A percentile compares a stretch with the other conserved stretches of the same genome.
Conservation (phyloP, 2,888 invertebrate genomes). For the Lamellibrachia columna region DNA sequence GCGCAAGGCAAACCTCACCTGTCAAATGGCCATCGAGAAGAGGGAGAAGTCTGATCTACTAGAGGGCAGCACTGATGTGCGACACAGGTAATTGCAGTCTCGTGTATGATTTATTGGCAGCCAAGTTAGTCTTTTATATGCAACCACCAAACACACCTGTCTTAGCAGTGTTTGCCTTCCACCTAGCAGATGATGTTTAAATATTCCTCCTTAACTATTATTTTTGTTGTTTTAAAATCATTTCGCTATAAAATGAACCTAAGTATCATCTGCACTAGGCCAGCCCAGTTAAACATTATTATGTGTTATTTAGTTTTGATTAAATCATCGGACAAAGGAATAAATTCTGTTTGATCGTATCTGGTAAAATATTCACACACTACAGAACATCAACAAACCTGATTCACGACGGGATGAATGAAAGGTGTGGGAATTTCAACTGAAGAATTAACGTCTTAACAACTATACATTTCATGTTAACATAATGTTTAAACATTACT, state of each 20-base stretch:
- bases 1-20: constrained; percentile 57
- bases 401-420: too few relatives aligned
- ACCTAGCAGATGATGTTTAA: not conserved
- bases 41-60: constrained; percentile 54
- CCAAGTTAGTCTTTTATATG: not conserved
- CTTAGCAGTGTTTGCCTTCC: not conserved
- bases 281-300: too few relatives aligned
- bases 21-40: constrained; percentile 57
- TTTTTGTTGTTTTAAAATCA: too few relatives aligned
- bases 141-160: not conserved
- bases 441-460: not conserved
- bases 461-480: not conserved
- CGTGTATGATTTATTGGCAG: not conserved
- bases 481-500: not conserved
- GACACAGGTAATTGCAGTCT: constrained; percentile 47
- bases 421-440: too few relatives aligned
- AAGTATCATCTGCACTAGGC: too few relatives aligned
- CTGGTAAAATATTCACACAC: too few relatives aligned
- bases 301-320: too few relatives aligned
- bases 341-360: too few relatives aligned
- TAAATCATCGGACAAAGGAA: too few relatives aligned
- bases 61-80: constrained; percentile 45
- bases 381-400: too few relatives aligned
- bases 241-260: too few relatives aligned
- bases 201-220: not conserved